Evolutionary conservation across 1,140 invertebrate species (phyloP), one percentile per base, ranked within the genome.

Genomic region (Monochamus saltuarius): DNA sequence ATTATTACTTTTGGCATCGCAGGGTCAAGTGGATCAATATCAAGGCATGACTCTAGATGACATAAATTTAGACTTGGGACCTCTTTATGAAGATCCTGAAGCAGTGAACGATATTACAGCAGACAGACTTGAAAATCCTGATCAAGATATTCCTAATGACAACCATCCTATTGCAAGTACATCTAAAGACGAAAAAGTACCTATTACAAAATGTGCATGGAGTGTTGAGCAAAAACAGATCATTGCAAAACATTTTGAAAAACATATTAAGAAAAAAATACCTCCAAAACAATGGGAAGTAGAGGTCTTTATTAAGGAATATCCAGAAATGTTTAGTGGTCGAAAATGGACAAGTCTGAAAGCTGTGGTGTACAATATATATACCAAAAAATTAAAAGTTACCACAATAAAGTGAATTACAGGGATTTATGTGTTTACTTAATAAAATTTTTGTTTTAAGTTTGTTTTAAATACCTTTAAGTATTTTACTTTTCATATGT

Each of bases 11-110:
- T 39, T 59, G 11, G 39, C 39, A 35, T 39, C 34, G 36, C 13
- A 59, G 54, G 57, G 50, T 17, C 11, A 39, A 42, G 16, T 51
- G 14, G 57, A 19, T 36, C n/a, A 59, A 11, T 59, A 54, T 19
- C 37, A 59, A 40, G 43, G 43, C 37, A 54, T 49, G 35, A n/a
- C 13, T 13, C 42, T 59, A 13, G 57, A 54, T 34, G 46, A 54
- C 10, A 59, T 59, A 10, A 22, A 59, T 29, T 29, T 59, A 17
- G 50, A 59, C 54, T 17, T 59, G 9, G 35, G 39, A 14, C 34
- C 35, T 10, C 8, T 47, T 29, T 10, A 17, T 49, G 55, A 57
- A 29, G 42, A 47, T 19, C 47, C 19, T 29, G 22, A 29, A 29
- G 22, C 22, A 29, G 22, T 29, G 22, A 29, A 29, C 22, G 22